A percentile compares a stretch with the other conserved stretches of the same genome.
Evolutionary conservation across 1,140 invertebrate genomes (phyloP).

Genomic region (Pseudomyrmex concolor): DNA sequence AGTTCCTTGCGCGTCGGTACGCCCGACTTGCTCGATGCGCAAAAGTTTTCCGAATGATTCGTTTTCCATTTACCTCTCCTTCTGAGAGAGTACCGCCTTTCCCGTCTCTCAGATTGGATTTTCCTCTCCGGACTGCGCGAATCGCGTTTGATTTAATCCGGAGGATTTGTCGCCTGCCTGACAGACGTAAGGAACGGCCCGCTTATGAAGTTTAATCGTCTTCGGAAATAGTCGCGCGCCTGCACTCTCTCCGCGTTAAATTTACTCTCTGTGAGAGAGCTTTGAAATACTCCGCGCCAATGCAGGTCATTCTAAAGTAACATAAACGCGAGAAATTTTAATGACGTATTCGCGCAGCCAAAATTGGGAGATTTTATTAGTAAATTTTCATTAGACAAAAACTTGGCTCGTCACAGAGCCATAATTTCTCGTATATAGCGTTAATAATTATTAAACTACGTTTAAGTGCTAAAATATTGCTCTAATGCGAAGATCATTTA

Average conservation of each 20-base stretch:
- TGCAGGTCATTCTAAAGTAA: background rate
- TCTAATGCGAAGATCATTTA: background rate
- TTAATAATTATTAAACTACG: background rate
- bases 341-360: background rate
- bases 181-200: conserved; percentile 45
- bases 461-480: background rate
- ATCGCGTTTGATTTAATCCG: conserved; percentile 62
- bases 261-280: conserved; percentile 18
- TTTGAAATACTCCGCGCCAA: background rate
- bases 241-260: conserved; percentile 29
- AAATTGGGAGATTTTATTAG: background rate
- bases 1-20: conserved; percentile 55
- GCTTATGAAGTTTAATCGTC: conserved; percentile 55
- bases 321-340: conserved; percentile 1
- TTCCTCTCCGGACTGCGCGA: conserved; percentile 27
- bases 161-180: conserved; percentile 50
- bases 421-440: too few species aligned
- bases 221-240: conserved; percentile 30
- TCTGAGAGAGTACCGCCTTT: background rate
- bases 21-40: conserved; percentile 55
- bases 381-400: background rate
- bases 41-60: conserved; percentile 74
- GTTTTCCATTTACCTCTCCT: conserved; percentile 67
- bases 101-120: conserved; percentile 68
- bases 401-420: background rate